Evolutionary conservation across 2,888 invertebrate species (phyloP).

Genomic region (Acanthopleura granulata): DNA sequence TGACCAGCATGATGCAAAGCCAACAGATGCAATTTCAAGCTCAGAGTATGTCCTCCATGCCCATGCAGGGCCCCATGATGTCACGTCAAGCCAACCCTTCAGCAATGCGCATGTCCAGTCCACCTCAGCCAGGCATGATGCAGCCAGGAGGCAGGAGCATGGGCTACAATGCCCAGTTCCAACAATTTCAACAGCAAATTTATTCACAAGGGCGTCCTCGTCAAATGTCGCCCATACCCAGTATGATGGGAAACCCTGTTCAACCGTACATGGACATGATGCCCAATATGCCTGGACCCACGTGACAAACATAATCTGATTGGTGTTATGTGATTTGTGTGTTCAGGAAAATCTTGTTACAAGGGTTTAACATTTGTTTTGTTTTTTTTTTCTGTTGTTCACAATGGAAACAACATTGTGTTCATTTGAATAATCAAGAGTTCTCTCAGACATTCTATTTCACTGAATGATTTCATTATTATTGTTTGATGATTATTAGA

Average conservation of each 20-base stretch:
- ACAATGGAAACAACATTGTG: too few species aligned
- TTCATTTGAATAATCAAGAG: too few species aligned
- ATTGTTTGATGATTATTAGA: too few species aligned
- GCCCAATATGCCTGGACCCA: slow-evolving; percentile 49
- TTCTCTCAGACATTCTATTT: too few species aligned
- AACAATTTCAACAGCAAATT: slow-evolving; percentile 66
- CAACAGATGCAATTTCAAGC: slow-evolving; percentile 51
- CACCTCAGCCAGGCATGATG: slow-evolving; percentile 17
- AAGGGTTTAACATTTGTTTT: too few species aligned
- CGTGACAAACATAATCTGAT: slow-evolving; percentile 27
- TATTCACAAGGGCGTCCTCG: slow-evolving; percentile 56
- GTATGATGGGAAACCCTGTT: slow-evolving; percentile 48
- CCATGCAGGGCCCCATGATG: slow-evolving; percentile 35
- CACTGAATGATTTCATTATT: too few species aligned
- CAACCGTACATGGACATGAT: slow-evolving; percentile 50
- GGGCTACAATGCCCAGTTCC: slow-evolving; percentile 55
- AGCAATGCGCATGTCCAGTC: slow-evolving; percentile 16
- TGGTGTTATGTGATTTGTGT: too few species aligned
- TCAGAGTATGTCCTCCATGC: slow-evolving; percentile 36
- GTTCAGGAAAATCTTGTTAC: too few species aligned
- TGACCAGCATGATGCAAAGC: slow-evolving; percentile 33
- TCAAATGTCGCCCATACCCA: slow-evolving; percentile 54
- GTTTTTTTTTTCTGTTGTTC: too few species aligned
- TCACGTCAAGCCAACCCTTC: not conserved
- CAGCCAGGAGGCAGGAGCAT: not conserved